Conservation (phyloP, 2,797 vertebrate species). For the Petrocephalus schoutedeni region DNA sequence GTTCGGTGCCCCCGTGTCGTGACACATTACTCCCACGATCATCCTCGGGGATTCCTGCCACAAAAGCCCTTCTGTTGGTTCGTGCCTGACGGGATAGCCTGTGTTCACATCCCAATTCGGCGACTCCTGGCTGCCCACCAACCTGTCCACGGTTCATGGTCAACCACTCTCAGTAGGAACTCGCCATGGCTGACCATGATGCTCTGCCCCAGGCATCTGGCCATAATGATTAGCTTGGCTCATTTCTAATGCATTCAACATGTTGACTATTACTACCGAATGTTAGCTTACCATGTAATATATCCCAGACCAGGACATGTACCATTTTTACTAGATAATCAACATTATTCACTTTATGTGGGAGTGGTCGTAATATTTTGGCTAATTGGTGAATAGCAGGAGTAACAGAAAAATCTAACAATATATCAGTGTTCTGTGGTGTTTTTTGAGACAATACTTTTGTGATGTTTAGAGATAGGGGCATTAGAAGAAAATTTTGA, state of each 20-base stretch:
- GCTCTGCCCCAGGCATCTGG: background rate
- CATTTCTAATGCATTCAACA: background rate
- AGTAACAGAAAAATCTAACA: background rate
- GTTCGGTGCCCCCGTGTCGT: background rate
- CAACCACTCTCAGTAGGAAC: background rate
- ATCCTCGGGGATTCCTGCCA: background rate
- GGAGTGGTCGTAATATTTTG: background rate
- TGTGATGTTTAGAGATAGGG: background rate
- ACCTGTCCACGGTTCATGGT: background rate
- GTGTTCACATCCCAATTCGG: background rate
- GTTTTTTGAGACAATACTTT: background rate
- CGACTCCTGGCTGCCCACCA: background rate
- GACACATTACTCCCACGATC: background rate
- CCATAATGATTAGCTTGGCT: background rate
- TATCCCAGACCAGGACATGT: no score
- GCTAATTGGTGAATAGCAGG: background rate
- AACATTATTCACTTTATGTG: background rate
- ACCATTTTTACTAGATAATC: background rate
- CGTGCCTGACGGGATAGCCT: background rate
- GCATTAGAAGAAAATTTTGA: background rate
- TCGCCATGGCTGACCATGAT: background rate
- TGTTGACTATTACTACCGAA: no score
- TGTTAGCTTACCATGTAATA: no score
- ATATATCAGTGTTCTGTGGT: background rate
- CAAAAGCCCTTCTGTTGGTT: background rate